Base-by-base conservation (phyloP, 2,113 vertebrate species). In the Tringa solitaria region DNA sequence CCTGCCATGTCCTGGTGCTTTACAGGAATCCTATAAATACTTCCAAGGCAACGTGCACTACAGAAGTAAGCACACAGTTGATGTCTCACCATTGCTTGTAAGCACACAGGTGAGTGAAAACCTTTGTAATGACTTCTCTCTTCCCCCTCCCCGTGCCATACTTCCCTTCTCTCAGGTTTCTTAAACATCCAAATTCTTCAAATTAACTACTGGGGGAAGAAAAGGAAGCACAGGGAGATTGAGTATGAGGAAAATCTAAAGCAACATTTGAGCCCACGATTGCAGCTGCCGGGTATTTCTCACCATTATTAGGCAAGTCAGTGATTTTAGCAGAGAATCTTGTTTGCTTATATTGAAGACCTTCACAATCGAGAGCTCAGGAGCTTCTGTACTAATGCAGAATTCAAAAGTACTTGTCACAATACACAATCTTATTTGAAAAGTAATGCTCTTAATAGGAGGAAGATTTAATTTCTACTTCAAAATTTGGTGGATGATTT, bases 361-460 rank as follows among this genome's bases (percentile, higher is more conserved):
- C 7, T 5, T 35, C 68, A 32, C 28, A 39, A 37, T 35, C 10
- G 56, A 92, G 74, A 77, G 75, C 45, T 87, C 16, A 22, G 64
- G 37, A 96, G 61, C 92, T 76, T 50, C 46, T 56, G 27, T 74
- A 37, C 43, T 77, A 65, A 56, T 17, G 45, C 48, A 61, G 84
- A 56, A 77, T 73, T 67, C 50, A n/a, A 30, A 26, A 56, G 60
- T 6, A 1, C 30, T 89, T 91, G 45, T 73, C 67, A 88, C 41
- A 64, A 46, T 37, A 67, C 37, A 80, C 46, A 12, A 5, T 56
- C 41, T 21, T 51, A 48, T 82, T 81, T 73, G 89, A 91, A 90
- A 97, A 88, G 57, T 84, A 87, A 90, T 72, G 73, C 19, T 96
- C 84, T 93, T 93, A 92, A 95, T 91, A 91, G 68, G 83, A 85